These are phyloP conservation scores for Palythoa heliodiscus DNA, from an alignment of 92 coral and sea anemone species.

Conservation along the genomic window DNA sequence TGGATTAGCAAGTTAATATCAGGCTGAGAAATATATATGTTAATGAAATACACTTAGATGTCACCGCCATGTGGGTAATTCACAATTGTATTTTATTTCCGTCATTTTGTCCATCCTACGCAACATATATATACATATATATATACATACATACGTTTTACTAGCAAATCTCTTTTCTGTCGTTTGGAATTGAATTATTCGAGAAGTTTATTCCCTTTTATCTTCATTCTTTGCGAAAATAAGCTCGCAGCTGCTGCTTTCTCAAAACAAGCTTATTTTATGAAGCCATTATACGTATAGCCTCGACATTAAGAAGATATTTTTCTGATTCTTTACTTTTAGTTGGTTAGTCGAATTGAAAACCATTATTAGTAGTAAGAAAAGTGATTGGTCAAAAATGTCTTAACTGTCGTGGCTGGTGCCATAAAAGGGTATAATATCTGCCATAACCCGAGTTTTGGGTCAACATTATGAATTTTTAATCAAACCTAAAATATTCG, in stretches of 20 bases:
- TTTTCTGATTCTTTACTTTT: background rate
- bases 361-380: background rate
- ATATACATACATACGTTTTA: background rate
- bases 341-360: background rate
- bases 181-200: background rate
- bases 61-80: background rate
- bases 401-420: background rate
- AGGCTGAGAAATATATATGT: background rate
- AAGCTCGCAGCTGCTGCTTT: background rate
- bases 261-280: background rate
- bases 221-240: background rate
- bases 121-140: background rate
- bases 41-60: background rate
- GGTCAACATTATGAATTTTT: background rate
- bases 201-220: background rate
- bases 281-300: background rate
- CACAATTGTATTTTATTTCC: background rate
- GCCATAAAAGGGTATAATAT: background rate
- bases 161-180: background rate
- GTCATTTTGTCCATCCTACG: background rate
- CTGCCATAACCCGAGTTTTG: background rate
- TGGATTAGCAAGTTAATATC: background rate
- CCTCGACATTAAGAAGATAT: background rate
- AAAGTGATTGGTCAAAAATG: background rate
- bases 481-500: background rate